These are phyloP conservation scores for Eonycteris spelaea DNA, from an alignment of 2,113 vertebrate species.

Conservation along the genomic window DNA sequence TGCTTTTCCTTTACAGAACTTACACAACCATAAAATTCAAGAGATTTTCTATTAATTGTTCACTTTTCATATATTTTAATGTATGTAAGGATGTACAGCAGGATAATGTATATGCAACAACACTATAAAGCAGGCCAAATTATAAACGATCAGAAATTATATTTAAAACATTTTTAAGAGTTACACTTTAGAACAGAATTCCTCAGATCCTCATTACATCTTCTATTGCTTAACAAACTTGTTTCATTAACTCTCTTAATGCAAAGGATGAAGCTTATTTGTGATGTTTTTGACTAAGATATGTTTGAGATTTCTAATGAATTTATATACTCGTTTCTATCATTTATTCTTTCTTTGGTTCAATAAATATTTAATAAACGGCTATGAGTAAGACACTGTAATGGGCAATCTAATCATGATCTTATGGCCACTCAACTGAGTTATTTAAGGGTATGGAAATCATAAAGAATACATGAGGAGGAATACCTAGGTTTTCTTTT, in stretches of 20 bases:
- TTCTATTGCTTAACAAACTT: background rate
- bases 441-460: conserved; percentile 21
- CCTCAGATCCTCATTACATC: background rate
- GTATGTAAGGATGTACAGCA: background rate
- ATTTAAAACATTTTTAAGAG: background rate
- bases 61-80: conserved; percentile 2
- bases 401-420: background rate
- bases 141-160: conserved; percentile 2
- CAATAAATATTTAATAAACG: background rate
- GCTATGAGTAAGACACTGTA: background rate
- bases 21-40: background rate
- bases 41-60: background rate
- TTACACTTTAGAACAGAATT: background rate
- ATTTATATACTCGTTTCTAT: conserved; percentile 5
- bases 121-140: background rate
- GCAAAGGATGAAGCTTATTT: background rate
- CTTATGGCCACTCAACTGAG: background rate
- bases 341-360: background rate
- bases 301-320: conserved; percentile 14
- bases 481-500: conserved; percentile 50
- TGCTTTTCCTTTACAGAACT: background rate
- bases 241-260: background rate
- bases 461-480: conserved; percentile 19
- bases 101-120: no score
- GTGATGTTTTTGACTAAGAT: background rate